These are phyloP conservation scores for Pseudochaenichthys georgianus DNA, from an alignment of 2,797 vertebrate species.

Conservation along the genomic window DNA sequence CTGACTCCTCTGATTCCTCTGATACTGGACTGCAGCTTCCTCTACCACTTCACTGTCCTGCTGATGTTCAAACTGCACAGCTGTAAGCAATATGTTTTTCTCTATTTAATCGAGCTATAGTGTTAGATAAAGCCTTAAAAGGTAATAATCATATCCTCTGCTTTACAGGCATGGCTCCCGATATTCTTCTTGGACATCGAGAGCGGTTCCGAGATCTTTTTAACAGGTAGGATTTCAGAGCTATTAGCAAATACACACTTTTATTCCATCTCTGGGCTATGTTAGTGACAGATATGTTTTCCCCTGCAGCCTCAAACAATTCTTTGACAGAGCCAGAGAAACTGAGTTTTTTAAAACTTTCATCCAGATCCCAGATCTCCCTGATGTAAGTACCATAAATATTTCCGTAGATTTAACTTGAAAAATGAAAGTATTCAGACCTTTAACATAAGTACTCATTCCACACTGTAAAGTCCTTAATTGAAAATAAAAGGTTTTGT, in stretches of 20 bases:
- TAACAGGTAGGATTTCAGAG: conserved; percentile 83
- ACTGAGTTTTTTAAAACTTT: conserved; percentile 95
- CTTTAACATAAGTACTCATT: too few species aligned
- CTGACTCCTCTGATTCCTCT: conserved; percentile 94
- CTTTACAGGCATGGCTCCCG: conserved; percentile 88
- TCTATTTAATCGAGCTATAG: accelerated
- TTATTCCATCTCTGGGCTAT: neutral
- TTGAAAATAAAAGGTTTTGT: neutral
- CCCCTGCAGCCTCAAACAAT: conserved; percentile 89
- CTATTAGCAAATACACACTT: neutral
- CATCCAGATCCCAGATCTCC: conserved; percentile 96
- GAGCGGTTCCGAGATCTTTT: conserved; percentile 97
- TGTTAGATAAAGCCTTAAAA: neutral
- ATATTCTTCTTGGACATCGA: conserved; percentile 94
- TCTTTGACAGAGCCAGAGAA: conserved; percentile 95
- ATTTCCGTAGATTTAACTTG: neutral
- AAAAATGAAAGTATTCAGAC: too few species aligned
- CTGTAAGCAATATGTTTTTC: conserved; percentile 86
- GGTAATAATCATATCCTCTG: neutral
- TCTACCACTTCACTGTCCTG: conserved; percentile 95
- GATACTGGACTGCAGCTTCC: conserved; percentile 94
- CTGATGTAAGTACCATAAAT: conserved; percentile 86
- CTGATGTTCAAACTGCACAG: conserved; percentile 97
- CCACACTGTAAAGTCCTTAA: too few species aligned
- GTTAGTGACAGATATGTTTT: conserved; percentile 15